Conservation (phyloP, 2,888 invertebrate genomes). For the Ichneumoninae sp. region DNA sequence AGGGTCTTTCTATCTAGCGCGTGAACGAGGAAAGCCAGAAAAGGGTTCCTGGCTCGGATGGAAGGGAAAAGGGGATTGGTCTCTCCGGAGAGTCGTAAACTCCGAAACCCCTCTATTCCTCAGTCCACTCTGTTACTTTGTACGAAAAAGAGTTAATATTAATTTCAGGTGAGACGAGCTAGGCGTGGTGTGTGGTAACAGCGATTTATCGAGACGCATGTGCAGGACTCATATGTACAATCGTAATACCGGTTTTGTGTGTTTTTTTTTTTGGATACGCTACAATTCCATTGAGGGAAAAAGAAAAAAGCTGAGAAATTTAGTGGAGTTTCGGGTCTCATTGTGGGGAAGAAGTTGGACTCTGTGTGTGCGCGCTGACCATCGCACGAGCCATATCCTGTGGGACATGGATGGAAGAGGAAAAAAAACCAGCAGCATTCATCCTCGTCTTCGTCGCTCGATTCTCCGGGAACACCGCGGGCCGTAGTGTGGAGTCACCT, state of each 20-base stretch:
- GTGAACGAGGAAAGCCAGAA: constrained; percentile 38
- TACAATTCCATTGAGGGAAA: constrained; percentile 57
- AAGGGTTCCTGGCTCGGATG: constrained; percentile 13
- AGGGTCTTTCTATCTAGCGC: constrained; percentile 6
- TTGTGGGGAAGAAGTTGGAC: constrained; percentile 52
- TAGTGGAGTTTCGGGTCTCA: constrained; percentile 27
- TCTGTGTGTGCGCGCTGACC: constrained; percentile 25
- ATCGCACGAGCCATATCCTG: constrained; percentile 59
- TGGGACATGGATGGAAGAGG: constrained; percentile 40
- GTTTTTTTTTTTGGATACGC: not conserved
- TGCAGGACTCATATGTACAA: constrained; percentile 5
- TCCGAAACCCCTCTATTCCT: constrained; percentile 8
- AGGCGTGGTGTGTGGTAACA: constrained; percentile 44
- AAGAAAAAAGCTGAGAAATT: constrained; percentile 48
- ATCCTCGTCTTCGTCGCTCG: constrained; percentile 38
- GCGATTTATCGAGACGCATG: constrained; percentile 44
- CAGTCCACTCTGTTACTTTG: constrained; percentile 26
- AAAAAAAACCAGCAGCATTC: constrained; percentile 45
- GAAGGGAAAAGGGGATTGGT: constrained; percentile 15
- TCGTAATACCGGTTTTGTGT: constrained; percentile 33
- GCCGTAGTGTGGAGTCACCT: constrained; percentile 74
- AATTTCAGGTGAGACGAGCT: constrained; percentile 42
- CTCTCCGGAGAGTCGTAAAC: constrained; percentile 44
- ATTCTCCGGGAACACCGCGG: constrained; percentile 39
- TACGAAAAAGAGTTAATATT: constrained; percentile 45